Evolutionary conservation across 1,140 invertebrate genomes (phyloP).

Genomic region (Penaeus chinensis): DNA sequence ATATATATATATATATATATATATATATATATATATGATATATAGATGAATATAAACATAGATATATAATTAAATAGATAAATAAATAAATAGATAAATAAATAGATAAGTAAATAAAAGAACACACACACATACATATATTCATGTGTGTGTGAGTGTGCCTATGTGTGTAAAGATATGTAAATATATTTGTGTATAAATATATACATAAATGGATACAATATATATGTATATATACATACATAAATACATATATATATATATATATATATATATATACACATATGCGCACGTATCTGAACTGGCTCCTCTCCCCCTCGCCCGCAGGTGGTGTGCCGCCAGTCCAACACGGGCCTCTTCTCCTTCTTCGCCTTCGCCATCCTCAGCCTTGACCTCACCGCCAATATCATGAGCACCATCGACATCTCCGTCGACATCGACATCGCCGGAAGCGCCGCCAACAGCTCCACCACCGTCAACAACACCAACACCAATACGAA

Average conservation of each 20-base stretch:
- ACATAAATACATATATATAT: not conserved
- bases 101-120: not conserved
- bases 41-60: not conserved
- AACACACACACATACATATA: not conserved
- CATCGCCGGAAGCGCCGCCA: not conserved
- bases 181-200: not conserved
- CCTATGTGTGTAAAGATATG: not conserved
- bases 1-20: not conserved
- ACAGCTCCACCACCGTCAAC: slow-evolving; percentile 8
- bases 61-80: not conserved
- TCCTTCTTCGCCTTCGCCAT: slow-evolving; percentile 56
- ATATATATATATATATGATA: slow-evolving; percentile 11
- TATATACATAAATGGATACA: no score
- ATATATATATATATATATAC: not conserved
- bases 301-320: not conserved
- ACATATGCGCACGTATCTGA: not conserved
- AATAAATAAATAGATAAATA: not conserved
- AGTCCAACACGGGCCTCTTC: slow-evolving; percentile 53
- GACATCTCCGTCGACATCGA: slow-evolving; percentile 49
- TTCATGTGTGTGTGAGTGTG: not conserved
- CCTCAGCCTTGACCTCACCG: slow-evolving; percentile 52
- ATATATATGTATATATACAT: not conserved
- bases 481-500: slow-evolving; percentile 35
- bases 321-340: slow-evolving; percentile 39
- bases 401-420: slow-evolving; percentile 50